Evolutionary conservation across 2,797 vertebrate genomes (phyloP).

Genomic region (Steatocranus sp.): DNA sequence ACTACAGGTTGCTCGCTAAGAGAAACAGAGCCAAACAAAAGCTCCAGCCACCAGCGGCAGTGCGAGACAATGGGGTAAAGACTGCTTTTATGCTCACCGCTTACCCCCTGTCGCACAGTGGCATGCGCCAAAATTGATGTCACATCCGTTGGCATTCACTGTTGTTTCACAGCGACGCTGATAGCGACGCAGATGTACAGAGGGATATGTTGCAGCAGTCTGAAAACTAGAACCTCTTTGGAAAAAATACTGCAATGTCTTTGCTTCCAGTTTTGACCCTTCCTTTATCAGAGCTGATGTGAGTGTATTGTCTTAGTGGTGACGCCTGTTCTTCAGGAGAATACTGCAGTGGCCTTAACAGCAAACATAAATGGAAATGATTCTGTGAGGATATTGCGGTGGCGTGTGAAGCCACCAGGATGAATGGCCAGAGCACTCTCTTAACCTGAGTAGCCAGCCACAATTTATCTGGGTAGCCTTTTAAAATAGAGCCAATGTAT

Average conservation of each 20-base stretch:
- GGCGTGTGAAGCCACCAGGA: neutral
- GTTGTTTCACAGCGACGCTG: neutral
- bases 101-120: neutral
- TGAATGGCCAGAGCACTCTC: neutral
- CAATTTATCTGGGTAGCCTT: neutral
- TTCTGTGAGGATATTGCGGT: neutral
- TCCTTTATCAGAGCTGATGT: neutral
- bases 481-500: neutral
- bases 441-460: neutral
- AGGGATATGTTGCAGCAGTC: neutral
- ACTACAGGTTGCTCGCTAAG: neutral
- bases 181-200: neutral
- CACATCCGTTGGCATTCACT: neutral
- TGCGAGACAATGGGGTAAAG: neutral
- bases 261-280: neutral
- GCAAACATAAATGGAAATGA: neutral
- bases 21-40: neutral
- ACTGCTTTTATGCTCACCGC: neutral
- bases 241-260: neutral
- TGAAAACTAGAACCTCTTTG: neutral
- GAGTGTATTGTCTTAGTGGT: neutral
- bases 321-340: neutral
- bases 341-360: neutral
- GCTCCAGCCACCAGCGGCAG: neutral
- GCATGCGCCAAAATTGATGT: neutral